phyloP scores from a whole-genome alignment of 1,140 invertebrate genomes.

The Atta colombica region DNA sequence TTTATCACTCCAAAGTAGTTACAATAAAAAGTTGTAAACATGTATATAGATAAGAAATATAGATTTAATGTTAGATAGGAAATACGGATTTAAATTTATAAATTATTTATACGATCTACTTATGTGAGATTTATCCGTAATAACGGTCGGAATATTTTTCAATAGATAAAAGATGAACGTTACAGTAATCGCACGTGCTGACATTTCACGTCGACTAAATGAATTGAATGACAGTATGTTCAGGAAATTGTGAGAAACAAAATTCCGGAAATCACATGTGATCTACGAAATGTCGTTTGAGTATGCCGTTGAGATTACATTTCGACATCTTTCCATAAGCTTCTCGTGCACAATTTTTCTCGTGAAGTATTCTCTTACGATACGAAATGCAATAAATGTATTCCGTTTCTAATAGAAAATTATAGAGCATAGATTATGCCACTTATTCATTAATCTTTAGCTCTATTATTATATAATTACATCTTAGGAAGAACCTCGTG shows the following conservation, averaged over 20 bases:
- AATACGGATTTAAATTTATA: neutral
- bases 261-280: slow-evolving; percentile 1
- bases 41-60: neutral
- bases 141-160: neutral
- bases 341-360: neutral
- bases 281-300: slow-evolving; percentile 7
- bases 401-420: neutral
- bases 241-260: slow-evolving; percentile 21
- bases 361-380: neutral
- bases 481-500: too few species aligned
- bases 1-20: neutral
- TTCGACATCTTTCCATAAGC: neutral
- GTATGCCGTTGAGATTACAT: slow-evolving; percentile 15
- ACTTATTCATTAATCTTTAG: neutral
- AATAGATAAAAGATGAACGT: neutral
- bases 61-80: neutral
- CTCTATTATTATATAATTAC: neutral
- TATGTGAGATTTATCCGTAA: neutral
- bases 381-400: neutral
- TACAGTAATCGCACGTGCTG: neutral
- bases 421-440: neutral
- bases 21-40: neutral
- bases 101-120: slow-evolving; percentile 16
- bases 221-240: slow-evolving; percentile 16
- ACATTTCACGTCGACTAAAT: neutral